Conservation (phyloP, 2,797 vertebrate species). For the Eulemur albifrons region DNA sequence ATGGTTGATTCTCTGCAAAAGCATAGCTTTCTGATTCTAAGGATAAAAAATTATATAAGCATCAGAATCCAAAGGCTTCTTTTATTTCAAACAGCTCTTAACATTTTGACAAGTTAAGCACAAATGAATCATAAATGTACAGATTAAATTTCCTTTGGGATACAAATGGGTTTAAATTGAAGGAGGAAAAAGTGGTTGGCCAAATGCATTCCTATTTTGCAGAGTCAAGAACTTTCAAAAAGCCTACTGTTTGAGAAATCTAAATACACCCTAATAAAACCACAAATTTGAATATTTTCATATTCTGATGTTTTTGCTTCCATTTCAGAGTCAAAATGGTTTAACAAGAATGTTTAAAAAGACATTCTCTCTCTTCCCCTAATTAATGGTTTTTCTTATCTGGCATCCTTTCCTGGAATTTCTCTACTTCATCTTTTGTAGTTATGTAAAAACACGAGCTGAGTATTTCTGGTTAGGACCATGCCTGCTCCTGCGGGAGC, state of each 20-base stretch:
- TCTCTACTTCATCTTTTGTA: conserved; percentile 33
- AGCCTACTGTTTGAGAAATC: conserved; percentile 45
- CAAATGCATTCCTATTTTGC: conserved; percentile 51
- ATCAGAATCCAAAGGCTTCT: conserved; percentile 38
- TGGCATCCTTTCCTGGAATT: conserved; percentile 23
- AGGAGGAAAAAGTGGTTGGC: conserved; percentile 40
- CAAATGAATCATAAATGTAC: conserved; percentile 67
- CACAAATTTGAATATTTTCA: conserved; percentile 39
- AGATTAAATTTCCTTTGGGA: conserved; percentile 70
- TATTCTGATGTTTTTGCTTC: conserved; percentile 24
- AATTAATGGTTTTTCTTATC: conserved; percentile 48
- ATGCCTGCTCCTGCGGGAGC: neutral
- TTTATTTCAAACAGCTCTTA: conserved; percentile 71
- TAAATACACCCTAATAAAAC: conserved; percentile 53
- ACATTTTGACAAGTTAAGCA: conserved; percentile 72
- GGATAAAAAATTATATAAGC: conserved; percentile 58
- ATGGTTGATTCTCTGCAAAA: conserved; percentile 31
- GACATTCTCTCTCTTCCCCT: neutral
- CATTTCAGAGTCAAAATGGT: conserved; percentile 37
- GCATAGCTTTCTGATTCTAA: conserved; percentile 31
- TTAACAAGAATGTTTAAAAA: conserved; percentile 37
- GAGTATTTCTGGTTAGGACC: neutral
- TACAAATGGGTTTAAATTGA: conserved; percentile 55
- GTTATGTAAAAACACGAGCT: conserved; percentile 15
- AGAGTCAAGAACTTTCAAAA: conserved; percentile 62